phyloP scores from a whole-genome alignment of 2,888 invertebrate genomes.

The Flexamia atlantica region DNA sequence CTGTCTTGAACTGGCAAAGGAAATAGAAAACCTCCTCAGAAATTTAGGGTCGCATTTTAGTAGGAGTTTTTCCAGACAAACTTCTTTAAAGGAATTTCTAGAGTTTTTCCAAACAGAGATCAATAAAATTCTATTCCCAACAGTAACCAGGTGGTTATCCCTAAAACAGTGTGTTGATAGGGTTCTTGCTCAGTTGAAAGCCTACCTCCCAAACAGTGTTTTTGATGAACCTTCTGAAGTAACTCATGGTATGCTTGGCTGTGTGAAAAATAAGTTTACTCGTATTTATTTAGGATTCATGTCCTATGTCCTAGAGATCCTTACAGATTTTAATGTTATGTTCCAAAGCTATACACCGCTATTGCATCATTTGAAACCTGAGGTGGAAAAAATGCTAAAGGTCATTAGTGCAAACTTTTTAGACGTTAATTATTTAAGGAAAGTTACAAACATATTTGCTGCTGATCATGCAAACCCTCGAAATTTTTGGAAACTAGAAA shows the following conservation, averaged over 20 bases:
- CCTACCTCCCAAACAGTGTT: background rate
- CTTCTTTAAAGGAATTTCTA: slow-evolving; percentile 33
- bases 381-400: too few species aligned
- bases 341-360: slow-evolving; percentile 58
- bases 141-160: slow-evolving; percentile 37
- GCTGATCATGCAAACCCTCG: too few species aligned
- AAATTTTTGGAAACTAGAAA: too few species aligned
- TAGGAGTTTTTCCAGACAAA: slow-evolving; percentile 43
- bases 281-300: slow-evolving; percentile 59
- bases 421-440: too few species aligned
- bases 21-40: slow-evolving; percentile 39
- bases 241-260: slow-evolving; percentile 17
- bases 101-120: slow-evolving; percentile 46
- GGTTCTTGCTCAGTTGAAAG: slow-evolving; percentile 43
- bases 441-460: too few species aligned
- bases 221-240: slow-evolving; percentile 57
- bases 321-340: slow-evolving; percentile 60
- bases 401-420: too few species aligned
- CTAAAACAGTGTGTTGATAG: slow-evolving; percentile 46
- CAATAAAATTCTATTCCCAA: slow-evolving; percentile 44
- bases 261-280: slow-evolving; percentile 55
- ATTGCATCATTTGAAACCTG: slow-evolving; percentile 29
- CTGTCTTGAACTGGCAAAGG: slow-evolving; percentile 45
- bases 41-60: slow-evolving; percentile 50
- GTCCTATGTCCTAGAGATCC: slow-evolving; percentile 60